Conservation (phyloP, 2,113 vertebrate genomes). For the Baryphthengus martii region DNA sequence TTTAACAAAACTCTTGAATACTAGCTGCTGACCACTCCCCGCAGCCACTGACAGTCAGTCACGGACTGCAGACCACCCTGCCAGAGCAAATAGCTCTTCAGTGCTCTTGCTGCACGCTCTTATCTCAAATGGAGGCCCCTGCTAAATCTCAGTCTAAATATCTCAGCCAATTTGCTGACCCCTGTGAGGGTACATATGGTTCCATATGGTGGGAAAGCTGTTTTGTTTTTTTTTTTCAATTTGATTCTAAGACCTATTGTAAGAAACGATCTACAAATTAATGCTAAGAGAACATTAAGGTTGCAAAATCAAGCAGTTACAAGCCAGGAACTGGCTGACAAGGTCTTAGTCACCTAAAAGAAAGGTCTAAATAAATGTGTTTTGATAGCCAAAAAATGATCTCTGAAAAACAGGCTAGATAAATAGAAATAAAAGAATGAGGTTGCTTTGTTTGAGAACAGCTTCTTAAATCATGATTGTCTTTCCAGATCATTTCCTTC, state of each 20-base stretch:
- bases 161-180: not conserved
- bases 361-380: not conserved
- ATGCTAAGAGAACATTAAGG: not conserved
- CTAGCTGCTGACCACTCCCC: not conserved
- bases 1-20: not conserved
- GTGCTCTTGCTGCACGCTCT: not conserved
- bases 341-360: not conserved
- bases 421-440: constrained; percentile 28
- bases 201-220: constrained; percentile 6
- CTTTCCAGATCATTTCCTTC: constrained; percentile 4
- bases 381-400: not conserved
- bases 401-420: not conserved
- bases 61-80: not conserved
- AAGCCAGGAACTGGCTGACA: not conserved
- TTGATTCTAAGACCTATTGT: not conserved
- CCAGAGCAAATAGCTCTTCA: not conserved
- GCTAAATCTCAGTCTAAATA: not conserved
- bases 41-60: not conserved
- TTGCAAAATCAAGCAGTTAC: not conserved
- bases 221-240: not conserved
- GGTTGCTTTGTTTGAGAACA: not conserved
- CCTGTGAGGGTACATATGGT: not conserved
- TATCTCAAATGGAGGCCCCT: not conserved
- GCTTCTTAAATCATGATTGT: not conserved
- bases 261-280: not conserved